These are phyloP conservation scores for Drosophila bocqueti DNA, from an alignment of 1,140 invertebrate genomes.

Conservation along the genomic window DNA sequence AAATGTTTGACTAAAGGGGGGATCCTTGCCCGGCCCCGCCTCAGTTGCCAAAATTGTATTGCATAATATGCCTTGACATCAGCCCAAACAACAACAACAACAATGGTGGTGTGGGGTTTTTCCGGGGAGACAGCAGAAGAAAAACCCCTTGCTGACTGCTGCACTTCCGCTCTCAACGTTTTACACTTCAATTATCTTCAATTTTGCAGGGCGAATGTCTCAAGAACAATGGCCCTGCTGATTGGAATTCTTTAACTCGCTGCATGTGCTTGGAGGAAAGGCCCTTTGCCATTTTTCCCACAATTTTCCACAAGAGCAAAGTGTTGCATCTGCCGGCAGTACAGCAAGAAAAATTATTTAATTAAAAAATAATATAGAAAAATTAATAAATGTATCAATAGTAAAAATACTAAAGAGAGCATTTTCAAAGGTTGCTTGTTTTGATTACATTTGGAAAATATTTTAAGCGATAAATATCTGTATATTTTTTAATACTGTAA, in stretches of 20 bases:
- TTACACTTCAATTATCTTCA: conserved; percentile 84
- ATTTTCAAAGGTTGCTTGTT: too few relatives aligned
- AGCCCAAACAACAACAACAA: conserved; percentile 46
- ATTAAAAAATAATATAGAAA: not conserved
- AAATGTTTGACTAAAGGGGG: conserved; percentile 37
- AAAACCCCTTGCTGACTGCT: conserved; percentile 64
- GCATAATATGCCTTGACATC: conserved; percentile 71
- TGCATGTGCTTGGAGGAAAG: conserved; percentile 63
- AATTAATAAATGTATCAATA: not conserved
- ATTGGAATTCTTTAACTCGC: conserved; percentile 81
- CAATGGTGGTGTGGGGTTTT: not conserved
- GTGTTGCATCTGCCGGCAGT: not conserved
- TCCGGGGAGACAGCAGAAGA: not conserved
- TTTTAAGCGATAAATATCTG: too few relatives aligned
- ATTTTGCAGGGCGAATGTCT: conserved; percentile 78
- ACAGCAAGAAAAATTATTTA: not conserved
- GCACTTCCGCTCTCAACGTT: conserved; percentile 77
- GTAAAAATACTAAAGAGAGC: too few relatives aligned
- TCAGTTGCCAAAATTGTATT: conserved; percentile 70
- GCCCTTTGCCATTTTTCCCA: not conserved
- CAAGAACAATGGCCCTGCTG: conserved; percentile 80
- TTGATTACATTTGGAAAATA: too few relatives aligned
- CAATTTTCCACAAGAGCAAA: not conserved
- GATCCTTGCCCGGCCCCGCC: not conserved
- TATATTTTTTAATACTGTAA: too few relatives aligned